Evolutionary conservation across 2,113 vertebrate genomes (phyloP).

Genomic region (Mixornis gularis): DNA sequence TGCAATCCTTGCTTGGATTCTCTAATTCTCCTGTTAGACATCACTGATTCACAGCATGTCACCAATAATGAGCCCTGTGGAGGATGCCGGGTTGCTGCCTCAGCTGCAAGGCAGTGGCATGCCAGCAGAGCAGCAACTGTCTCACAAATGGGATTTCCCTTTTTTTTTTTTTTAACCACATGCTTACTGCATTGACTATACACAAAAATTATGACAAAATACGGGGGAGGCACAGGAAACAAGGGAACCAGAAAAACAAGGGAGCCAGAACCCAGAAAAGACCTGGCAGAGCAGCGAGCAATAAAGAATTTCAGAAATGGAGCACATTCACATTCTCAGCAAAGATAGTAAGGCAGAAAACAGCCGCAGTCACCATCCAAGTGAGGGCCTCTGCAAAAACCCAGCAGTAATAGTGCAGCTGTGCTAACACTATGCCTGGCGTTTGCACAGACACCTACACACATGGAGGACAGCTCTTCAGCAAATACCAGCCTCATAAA

Average conservation of each 20-base stretch:
- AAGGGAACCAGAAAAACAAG: not conserved
- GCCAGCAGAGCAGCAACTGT: not conserved
- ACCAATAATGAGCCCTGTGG: not conserved
- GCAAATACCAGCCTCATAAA: not conserved
- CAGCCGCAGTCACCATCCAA: not conserved
- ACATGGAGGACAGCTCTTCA: not conserved
- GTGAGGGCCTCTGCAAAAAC: not conserved
- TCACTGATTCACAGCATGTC: not conserved
- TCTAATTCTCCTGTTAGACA: not conserved
- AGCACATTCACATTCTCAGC: slow-evolving; percentile 1
- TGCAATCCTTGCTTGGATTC: not conserved
- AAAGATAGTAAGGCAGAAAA: slow-evolving; percentile 25
- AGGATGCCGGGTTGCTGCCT: not conserved
- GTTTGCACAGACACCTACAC: slow-evolving; percentile 6
- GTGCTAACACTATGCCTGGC: slow-evolving; percentile 10
- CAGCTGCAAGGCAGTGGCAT: not conserved
- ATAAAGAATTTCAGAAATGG: slow-evolving; percentile 25
- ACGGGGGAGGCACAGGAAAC: not conserved
- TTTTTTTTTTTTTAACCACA: not conserved
- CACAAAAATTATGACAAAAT: not conserved
- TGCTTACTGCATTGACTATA: not conserved
- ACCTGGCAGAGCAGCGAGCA: not conserved
- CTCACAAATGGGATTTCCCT: not conserved
- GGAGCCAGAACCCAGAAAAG: not conserved
- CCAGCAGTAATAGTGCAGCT: slow-evolving; percentile 6